Conservation (phyloP, 2,888 invertebrate species). For the Troides oblongomaculatus region DNA sequence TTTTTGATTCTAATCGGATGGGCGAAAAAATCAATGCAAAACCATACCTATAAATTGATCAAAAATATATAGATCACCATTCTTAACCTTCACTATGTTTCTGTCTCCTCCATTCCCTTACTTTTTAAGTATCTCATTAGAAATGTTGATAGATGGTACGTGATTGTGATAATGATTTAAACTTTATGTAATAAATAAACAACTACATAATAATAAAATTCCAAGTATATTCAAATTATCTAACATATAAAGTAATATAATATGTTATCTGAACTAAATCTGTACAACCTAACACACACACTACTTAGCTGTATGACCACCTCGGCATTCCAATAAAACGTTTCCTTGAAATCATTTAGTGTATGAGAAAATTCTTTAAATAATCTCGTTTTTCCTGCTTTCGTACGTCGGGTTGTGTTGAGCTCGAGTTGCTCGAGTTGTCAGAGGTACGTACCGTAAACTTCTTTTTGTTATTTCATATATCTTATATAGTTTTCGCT, state of each 20-base stretch:
- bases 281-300: background rate
- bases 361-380: background rate
- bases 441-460: background rate
- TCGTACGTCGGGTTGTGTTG: background rate
- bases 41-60: no score
- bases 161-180: no score
- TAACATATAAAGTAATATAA: no score
- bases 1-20: no score
- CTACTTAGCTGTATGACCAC: background rate
- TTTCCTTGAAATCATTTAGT: background rate
- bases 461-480: background rate
- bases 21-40: no score
- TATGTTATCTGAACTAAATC: background rate
- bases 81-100: no score
- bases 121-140: no score
- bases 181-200: no score
- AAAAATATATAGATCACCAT: no score
- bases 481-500: background rate
- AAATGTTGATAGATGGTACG: no score
- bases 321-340: background rate
- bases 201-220: background rate
- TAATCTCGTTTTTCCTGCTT: background rate
- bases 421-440: background rate
- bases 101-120: no score
- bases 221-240: background rate